Base-by-base conservation (phyloP, 2,888 invertebrate genomes). In the Metopia argyrocephala region DNA sequence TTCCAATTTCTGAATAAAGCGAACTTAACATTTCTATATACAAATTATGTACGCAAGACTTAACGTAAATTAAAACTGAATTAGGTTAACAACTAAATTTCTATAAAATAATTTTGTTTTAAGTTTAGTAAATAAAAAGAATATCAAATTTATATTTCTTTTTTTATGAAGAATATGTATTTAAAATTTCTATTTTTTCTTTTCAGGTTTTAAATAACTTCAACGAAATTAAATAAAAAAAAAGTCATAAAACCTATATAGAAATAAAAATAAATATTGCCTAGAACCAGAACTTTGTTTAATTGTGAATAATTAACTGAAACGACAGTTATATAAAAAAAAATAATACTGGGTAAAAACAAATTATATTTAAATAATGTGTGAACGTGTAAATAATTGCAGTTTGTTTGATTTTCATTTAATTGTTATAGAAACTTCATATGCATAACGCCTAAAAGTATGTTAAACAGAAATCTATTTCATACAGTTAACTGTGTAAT, bases 11-110 rank as follows among this genome's bases (percentile, higher is more conserved):
- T n/a, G n/a, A 62, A 54, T 2, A 38, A 59, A 38, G 12, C 50
- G 12, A n/a, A 52, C 20, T 23, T 46, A 61, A 71, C 48, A 28
- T 1, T 20, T 45, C 48, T 20, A 7, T 27, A 59, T 66, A 18
- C 31, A 28, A 78, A 71, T 71, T 71, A 71, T 65, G 45, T 25
- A 59, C 31, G 76, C n/a, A 27, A 46, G 71, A 54, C 2, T 61
- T 21, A 27, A 20, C 23, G 23, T 45, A 65, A 66, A 78, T 46
- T 28, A 20, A 61, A 78, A 78, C 52, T 70, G 20, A 76, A 71
- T 59, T 78, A 57, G 76, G 68, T 57, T 78, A 65, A 31, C 57
- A 71, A 15, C 12, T 48, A 27, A 25, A 62, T 50, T 21, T 46
- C 5, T 28, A 12, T 45, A 15, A 9, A 57, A 52, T 48, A 12